Evolutionary conservation across 2,113 vertebrate species (phyloP), one percentile per base, ranked within the genome.

Genomic region (Tachuris rubrigastra): DNA sequence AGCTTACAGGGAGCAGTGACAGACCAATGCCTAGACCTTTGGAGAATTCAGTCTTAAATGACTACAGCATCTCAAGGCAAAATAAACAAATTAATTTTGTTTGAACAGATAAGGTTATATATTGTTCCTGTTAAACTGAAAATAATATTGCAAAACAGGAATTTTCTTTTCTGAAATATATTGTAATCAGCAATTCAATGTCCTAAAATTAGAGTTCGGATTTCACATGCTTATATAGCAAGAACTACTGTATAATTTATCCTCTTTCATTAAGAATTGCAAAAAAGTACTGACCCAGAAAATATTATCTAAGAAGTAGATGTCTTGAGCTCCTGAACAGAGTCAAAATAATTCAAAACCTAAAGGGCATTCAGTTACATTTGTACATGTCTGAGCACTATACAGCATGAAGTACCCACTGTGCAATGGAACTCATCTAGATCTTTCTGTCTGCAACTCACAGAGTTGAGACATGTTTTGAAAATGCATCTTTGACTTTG

Each of bases 401-500:
- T 25, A 59, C 0, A 63, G 50, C 31, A 59, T 16, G 50, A 85
- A 88, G 62, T 72, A 86, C 14, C 60, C 49, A 24, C 33, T 65
- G 8, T 20, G 50, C 80, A 52, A 75, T 1, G 8, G 44, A 85
- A 93, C 44, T n/a, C n/a, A 87, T 56, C 81, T 30, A 58, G 85
- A 85, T 73, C 69, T 92, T 94, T 92, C 93, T 78, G 66, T 50
- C 80, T 93, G 80, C 75, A 84, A 28, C 49, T 92, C 56, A 53
- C 47, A 66, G 79, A 90, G 44, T 58, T 49, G 65, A 95, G 88
- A 85, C 15, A 20, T 81, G 74, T 94, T 96, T 92, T 96, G 83
- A 95, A 96, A 93, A 88, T 14, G 49, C 27, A 67, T 80, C 76
- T 90, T 96, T 94, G 93, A 94, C 90, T 96, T 89, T 60, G 69